These are phyloP conservation scores for Brenthis daphne DNA, from an alignment of 2,888 invertebrate species.

Conservation along the genomic window DNA sequence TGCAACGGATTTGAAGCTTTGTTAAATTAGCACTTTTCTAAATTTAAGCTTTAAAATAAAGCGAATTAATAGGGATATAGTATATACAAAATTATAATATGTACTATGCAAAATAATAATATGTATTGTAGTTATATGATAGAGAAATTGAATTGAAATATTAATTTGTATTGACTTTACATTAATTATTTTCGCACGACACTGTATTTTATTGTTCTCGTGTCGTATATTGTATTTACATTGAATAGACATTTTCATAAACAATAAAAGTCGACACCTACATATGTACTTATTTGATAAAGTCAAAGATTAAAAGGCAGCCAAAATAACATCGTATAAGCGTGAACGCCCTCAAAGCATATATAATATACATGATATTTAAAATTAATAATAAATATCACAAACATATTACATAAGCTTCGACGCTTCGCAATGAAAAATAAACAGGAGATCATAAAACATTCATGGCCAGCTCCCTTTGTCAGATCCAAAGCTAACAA, in stretches of 20 bases:
- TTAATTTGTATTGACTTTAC: no score
- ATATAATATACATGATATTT: slow-evolving; percentile 17
- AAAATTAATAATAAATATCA: slow-evolving; percentile 32
- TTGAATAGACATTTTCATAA: slow-evolving; percentile 22
- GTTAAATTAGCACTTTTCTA: slow-evolving; percentile 26
- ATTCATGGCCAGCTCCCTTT: slow-evolving; percentile 68
- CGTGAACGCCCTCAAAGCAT: not conserved
- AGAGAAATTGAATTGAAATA: no score
- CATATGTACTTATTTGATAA: slow-evolving; percentile 12
- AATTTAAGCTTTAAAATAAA: slow-evolving; percentile 22
- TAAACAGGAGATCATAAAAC: slow-evolving; percentile 66
- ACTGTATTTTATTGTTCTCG: slow-evolving; percentile 10
- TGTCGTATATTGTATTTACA: slow-evolving; percentile 19
- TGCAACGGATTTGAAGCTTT: slow-evolving; percentile 65
- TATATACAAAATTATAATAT: no score
- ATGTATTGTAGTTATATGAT: no score
- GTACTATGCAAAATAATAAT: no score
- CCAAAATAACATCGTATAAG: slow-evolving; percentile 12
- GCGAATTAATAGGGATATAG: not conserved
- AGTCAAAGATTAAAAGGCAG: slow-evolving; percentile 20
- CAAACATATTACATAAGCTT: slow-evolving; percentile 39
- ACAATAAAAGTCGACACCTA: slow-evolving; percentile 15
- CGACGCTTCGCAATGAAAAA: slow-evolving; percentile 71
- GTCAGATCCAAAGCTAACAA: slow-evolving; percentile 56
- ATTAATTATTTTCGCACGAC: slow-evolving; percentile 5